These are phyloP conservation scores for Sericinus montela DNA, from an alignment of 2,888 invertebrate genomes.

Conservation along the genomic window DNA sequence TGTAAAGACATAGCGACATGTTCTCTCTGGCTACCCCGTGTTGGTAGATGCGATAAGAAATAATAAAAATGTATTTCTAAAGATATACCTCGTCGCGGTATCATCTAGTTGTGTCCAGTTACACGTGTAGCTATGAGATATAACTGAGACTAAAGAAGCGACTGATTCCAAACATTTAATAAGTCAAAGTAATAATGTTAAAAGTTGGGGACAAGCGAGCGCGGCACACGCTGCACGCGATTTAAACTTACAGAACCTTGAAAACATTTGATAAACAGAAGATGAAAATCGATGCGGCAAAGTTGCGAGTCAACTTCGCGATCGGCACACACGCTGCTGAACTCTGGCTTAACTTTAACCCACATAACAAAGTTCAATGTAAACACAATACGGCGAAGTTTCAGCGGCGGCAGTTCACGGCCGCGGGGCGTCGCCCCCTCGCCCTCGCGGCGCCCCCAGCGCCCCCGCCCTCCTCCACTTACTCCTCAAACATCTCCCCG, in stretches of 20 bases:
- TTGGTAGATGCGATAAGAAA: too few relatives aligned
- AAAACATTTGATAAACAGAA: conserved; percentile 70
- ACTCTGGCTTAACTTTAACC: conserved; percentile 79
- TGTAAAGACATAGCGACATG: too few relatives aligned
- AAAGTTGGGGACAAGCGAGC: neutral
- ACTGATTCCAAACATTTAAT: too few relatives aligned
- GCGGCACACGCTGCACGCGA: conserved; percentile 13
- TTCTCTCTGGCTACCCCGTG: too few relatives aligned
- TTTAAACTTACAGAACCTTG: conserved; percentile 51
- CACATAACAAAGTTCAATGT: conserved; percentile 80
- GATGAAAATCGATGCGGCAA: conserved; percentile 75
- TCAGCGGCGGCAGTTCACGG: conserved; percentile 76
- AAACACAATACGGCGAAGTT: conserved; percentile 78
- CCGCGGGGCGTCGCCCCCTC: conserved; percentile 50
- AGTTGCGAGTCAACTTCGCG: conserved; percentile 72
- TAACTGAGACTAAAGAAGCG: too few relatives aligned
- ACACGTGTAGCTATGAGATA: too few relatives aligned
- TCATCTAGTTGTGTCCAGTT: too few relatives aligned
- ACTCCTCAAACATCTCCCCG: conserved; percentile 26
- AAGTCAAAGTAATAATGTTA: neutral
- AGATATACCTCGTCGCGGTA: too few relatives aligned
- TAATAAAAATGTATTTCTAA: too few relatives aligned
- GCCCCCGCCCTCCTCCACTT: conserved; percentile 23
- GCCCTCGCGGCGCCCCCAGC: conserved; percentile 27
- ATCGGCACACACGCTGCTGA: conserved; percentile 73